A percentile compares a stretch with the other conserved stretches of the same genome.
Conservation (phyloP, 2,113 vertebrate genomes). For the Saccopteryx bilineata region DNA sequence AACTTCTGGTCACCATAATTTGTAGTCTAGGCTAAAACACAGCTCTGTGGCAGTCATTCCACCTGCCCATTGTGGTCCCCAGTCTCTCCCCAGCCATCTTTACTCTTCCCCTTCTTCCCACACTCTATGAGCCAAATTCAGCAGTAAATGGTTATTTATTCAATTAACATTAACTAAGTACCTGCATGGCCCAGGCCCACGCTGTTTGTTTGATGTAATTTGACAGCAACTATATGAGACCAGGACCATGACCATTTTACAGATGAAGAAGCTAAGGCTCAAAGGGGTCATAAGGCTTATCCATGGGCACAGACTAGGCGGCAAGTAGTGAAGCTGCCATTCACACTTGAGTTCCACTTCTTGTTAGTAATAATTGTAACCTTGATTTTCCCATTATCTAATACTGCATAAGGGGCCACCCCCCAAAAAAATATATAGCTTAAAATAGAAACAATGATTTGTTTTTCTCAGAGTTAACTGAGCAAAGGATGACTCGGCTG, state of each 20-base stretch:
- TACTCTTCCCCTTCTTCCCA: background rate
- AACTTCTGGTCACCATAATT: background rate
- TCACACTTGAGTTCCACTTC: background rate
- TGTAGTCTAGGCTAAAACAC: background rate
- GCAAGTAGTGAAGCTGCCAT: background rate
- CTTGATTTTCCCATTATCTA: background rate
- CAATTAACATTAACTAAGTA: background rate
- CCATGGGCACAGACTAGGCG: background rate
- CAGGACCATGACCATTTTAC: background rate
- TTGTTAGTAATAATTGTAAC: background rate
- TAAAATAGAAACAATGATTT: background rate
- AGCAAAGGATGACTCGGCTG: background rate
- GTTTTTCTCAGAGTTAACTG: background rate
- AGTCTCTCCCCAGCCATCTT: background rate
- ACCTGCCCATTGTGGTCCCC: background rate
- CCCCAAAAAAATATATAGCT: background rate
- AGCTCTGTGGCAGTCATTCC: no score
- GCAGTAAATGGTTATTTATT: background rate
- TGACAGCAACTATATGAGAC: background rate
- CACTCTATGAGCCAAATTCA: background rate
- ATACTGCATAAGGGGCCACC: background rate
- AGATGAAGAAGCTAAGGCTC: background rate
- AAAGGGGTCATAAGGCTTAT: background rate
- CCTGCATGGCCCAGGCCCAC: background rate
- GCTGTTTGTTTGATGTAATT: background rate